Evolutionary conservation across 1,140 invertebrate genomes (phyloP), one percentile per base, ranked within the genome.

Genomic region (Linepithema humile): DNA sequence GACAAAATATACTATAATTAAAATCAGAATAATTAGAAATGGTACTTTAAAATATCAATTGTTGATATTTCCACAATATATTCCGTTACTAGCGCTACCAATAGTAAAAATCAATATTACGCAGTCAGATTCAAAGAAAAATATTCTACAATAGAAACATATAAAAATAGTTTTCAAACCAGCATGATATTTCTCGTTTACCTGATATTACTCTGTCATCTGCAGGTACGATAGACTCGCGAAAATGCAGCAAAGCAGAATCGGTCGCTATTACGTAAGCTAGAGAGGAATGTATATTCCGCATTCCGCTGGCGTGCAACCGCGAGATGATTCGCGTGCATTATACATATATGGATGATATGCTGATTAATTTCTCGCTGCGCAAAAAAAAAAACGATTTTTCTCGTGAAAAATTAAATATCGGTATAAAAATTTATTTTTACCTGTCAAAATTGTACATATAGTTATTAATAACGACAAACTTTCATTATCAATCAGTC

Each of bases 211-310:
- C 26, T 9, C n/a, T 35, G 26, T 69, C 75, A 40, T 55, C n/a
- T 2, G 53, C 40, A 45, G 0, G 20, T 38, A 48, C 12, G 12
- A 72, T 72, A 5, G 3, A 29, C 23, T 57, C 32, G 53, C 17
- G 15, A 77, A 40, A 48, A 53, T 53, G 23, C 48, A 12, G 40
- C 29, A 53, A 69, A 20, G 26, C 12, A 40, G 43, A 65, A 65
- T 10, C 60, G 69, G 17, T 38, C 53, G 5, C 23, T 60, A 29
- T 87, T 80, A 84, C 67, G 67, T 84, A 88, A 87, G 48, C 60
- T n/a, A 50, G 17, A 75, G 57, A 29, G 60, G 67, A 87, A 87
- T 84, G 74, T 69, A 38, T 64, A 87, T 87, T 84, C 85, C 73
- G 85, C 86, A 83, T 87, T 86, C 85, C 86, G 32, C 2, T 12